Evolutionary conservation across 2,113 vertebrate species (phyloP), one percentile per base, ranked within the genome.

Genomic region (Desmodus rotundus): DNA sequence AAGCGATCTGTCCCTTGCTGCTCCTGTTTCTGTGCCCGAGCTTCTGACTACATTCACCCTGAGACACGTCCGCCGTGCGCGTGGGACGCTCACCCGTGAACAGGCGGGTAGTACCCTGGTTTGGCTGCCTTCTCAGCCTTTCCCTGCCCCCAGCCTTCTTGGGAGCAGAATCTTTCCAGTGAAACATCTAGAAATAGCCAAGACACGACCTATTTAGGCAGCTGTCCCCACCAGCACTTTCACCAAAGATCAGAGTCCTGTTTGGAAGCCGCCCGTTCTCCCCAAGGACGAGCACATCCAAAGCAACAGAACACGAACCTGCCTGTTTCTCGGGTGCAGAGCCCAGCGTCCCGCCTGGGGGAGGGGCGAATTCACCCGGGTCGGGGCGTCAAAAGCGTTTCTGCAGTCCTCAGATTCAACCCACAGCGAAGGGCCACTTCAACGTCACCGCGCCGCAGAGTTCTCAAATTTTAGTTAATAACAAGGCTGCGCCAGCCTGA

Each of bases 381-480:
- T n/a, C n/a, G n/a, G n/a, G n/a, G n/a, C n/a, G n/a, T n/a, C n/a
- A n/a, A n/a, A n/a, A 52, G 43, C 10, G 19, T 83, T 82, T 52
- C 68, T 85, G 19, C n/a, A 65, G 26, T 78, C 47, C 47, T 68
- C 45, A 58, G 86, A 74, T 45, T 45, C 74, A 83, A 61, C 61
- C 92, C 96, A 93, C 95, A 95, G 88, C 68, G 89, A 74, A 97
- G 74, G 91, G 28, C 36, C 83, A 31, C 87, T 93, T 96, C 56
- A 94, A 97, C 89, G 54, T 50, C 38, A 28, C 92, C 68, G 67
- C 87, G n/a, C 87, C 89, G 47, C 61, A 87, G 33, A 85, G 89
- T 28, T 95, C 87, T 95, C 77, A 50, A 78, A 89, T 91, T 93
- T 80, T 68, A 95, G 73, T 88, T 96, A 97, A 93, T 96, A 91